Evolutionary conservation across 2,888 invertebrate species (phyloP), one percentile per base, ranked within the genome.

Genomic region (Cephus runcator): DNA sequence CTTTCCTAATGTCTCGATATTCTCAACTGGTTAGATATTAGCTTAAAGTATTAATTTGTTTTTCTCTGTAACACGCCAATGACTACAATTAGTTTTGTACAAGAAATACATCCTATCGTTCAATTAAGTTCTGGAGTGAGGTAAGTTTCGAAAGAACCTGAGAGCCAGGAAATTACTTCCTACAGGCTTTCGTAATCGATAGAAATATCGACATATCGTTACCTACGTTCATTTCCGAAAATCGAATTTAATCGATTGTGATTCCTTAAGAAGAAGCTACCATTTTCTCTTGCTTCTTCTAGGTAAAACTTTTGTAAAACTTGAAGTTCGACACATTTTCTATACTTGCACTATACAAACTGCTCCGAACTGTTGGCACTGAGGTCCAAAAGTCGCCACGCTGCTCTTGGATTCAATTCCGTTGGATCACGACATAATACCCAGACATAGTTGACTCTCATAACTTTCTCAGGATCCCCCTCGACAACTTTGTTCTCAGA

Each of bases 391-490:
- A 99, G 92, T 89, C 98, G 94, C 99, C 99, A 99, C 0, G 99
- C 99, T 0, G 99, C 97, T 86, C 96, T 96, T 0, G 99, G 97
- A 93, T 99, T 97, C 73, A 98, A 91, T 92, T 99, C 99, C 82
- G 96, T 95, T 34, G 97, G 97, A 92, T 99, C 99, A 79, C 99
- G 93, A 91, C 99, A 99, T 86, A 99, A 93, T 3, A 99, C 99
- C 99, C 99, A 99, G 68, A 99, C 98, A 90, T 99, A 98, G 88
- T 97, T 96, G 0, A 99, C 97, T 76, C 98, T 93, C 94, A 98
- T 95, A 30, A 99, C 97, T 92, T 98, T 98, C 75, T 98, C 96
- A 0, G 98, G 97, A 92, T 98, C 97, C 9, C 99, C 99, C 91
- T 99, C 98, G 0, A 99, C 95, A 0, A 99, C 95, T 85, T 96